Base-by-base conservation (phyloP, 2,113 vertebrate genomes). In the Periophthalmodon schlosseri region DNA sequence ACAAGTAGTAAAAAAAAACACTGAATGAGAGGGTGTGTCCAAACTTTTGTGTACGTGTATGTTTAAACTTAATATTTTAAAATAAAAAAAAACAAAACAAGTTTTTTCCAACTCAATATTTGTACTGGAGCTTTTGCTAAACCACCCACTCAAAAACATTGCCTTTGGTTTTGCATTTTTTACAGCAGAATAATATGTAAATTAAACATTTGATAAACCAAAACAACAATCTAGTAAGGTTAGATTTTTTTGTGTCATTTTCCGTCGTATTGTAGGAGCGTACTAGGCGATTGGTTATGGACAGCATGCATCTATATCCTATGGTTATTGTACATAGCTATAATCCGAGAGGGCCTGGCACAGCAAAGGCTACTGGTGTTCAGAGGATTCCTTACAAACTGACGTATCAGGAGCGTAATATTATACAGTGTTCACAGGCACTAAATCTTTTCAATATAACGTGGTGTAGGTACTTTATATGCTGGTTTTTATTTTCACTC, bases 351-450 rank as follows among this genome's bases (percentile, higher is more conserved):
- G 57, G 94, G 93, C 96, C 94, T 96, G 96, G 96, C 95, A 96
- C 96, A 96, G 96, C 95, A 93, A 97, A 98, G 97, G 96, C 96
- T 97, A 95, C 95, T 93, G 96, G 96, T 97, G 96, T 96, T 96
- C 94, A 96, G 95, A 91, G 33, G 24, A 94, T 77, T 70, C 68
- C 86, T 89, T 90, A 91, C 82, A 93, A 93, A 92, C 84, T 87
- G 87, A 78, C 86, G 87, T 89, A 85, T 96, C 94, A 95, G 95
- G 96, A 95, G 95, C 96, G 95, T 94, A n/a, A 95, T 96, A 98
- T 95, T 96, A 97, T 97, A 98, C 96, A 97, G 94, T 94, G 95
- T 96, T 97, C 95, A 97, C 97, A 99, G 97, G 97, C 97, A 99
- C 97, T 98, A 96, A 95, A 90, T 91, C 82, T 89, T 87, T 82